Evolutionary conservation across 2,797 vertebrate species (phyloP), one percentile per base, ranked within the genome.

Genomic region (Schizopygopsis pylzovi): DNA sequence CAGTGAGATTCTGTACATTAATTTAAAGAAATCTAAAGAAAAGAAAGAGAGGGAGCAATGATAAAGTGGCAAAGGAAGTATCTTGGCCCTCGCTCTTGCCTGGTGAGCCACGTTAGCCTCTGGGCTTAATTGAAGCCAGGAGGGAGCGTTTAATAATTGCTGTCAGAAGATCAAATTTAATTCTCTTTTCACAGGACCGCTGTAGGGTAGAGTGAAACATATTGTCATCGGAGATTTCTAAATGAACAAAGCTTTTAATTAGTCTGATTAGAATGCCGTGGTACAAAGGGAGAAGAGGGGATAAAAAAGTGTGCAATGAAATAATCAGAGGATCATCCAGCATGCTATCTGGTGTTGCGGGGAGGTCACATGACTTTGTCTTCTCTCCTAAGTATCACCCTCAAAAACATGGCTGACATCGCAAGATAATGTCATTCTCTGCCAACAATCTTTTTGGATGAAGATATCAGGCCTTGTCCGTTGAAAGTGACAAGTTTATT

Each of bases 141-240:
- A 97, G 97, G 97, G 97, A 99, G 96, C 97, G 96, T 97, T 98
- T 98, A 97, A 97, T 98, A 98, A 99, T 98, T 98, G 97, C 97
- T 99, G 97, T 99, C 98, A 99, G 96, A 98, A 99, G 97, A 99
- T 98, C 97, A 99, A 96, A 98, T 98, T 97, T 98, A 99, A 98
- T 98, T 98, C 97, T 98, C 96, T 95, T 97, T 95, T 97, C 96
- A 95, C 96, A 96, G 95, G 96, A 97, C 96, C 95, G 96, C 97
- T 97, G 96, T 96, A 97, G 98, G 97, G 96, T 96, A 96, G 94
- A 97, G 96, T 97, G 96, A 98, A 97, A 97, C 96, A 98, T 98
- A 98, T 98, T 98, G 97, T 97, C 98, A 97, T 98, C 95, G 93
- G 97, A 97, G 97, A 96, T 97, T 98, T 97, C 96, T 96, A 96